Base-by-base conservation (phyloP, 2,113 vertebrate genomes). In the Scomber scombrus region DNA sequence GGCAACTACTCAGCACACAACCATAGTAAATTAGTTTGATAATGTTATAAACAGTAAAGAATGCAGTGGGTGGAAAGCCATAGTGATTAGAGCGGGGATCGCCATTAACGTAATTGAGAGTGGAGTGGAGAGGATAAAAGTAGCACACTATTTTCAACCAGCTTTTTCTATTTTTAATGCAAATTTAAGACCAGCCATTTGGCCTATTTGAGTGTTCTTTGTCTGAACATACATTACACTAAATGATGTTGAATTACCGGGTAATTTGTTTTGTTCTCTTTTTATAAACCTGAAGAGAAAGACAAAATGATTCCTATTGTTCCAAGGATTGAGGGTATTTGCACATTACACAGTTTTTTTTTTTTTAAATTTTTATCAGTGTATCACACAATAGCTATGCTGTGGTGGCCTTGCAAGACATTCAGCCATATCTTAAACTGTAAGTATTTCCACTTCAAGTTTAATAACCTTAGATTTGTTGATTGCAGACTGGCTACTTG, bases 361-460 rank as follows among this genome's bases (percentile, higher is more conserved):
- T n/a, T n/a, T n/a, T n/a, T n/a, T n/a, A n/a, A n/a, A n/a, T n/a
- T n/a, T 85, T 55, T 79, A 85, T 89, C 68, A 62, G 47, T 54
- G 60, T 51, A 63, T 80, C 68, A 80, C 62, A 81, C 74, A 54
- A 79, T 55, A 75, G 63, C 49, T 58, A 26, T 63, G 55, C 26
- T 58, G 57, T 49, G 31, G 46, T 68, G 65, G 57, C 51, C 31
- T 9, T 46, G 58, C 5, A n/a, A 47, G n/a, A 85, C 65, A 52
- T 52, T n/a, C 54, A 66, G 75, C 68, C 43, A 54, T 73, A 73
- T 75, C 31, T 81, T 29, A 26, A 73, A 21, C 56, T 78, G 26
- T 82, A 78, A 87, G 84, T 80, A 81, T 87, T 83, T 87, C 71
- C 80, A 86, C 72, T 80, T 87, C 43, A 67, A 52, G 18, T 70